Evolutionary conservation across 2,888 invertebrate genomes (phyloP).

Genomic region (Digitonthophagus gazella): DNA sequence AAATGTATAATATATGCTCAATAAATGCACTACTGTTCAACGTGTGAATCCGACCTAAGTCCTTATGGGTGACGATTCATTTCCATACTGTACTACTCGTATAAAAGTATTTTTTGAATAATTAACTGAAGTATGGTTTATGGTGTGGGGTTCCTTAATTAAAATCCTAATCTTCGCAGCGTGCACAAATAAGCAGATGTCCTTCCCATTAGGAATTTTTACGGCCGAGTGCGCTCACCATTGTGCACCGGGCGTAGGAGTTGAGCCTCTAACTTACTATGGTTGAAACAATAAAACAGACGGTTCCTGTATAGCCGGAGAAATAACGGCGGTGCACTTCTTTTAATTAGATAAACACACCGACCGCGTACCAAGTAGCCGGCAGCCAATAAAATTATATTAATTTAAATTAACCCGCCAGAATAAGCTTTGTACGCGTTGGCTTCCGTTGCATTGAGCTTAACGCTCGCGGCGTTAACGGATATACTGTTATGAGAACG

Average conservation of each 20-base stretch:
- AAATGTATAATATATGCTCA: too few species aligned
- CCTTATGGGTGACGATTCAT: too few species aligned
- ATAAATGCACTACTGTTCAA: too few species aligned
- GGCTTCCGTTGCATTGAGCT: conserved; percentile 13
- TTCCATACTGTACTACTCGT: not conserved
- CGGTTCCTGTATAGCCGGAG: not conserved
- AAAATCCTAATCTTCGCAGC: not conserved
- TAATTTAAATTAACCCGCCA: conserved; percentile 15
- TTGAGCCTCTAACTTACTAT: not conserved
- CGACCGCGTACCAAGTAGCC: not conserved
- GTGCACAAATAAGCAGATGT: not conserved
- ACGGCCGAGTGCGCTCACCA: not conserved
- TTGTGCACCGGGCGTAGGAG: not conserved
- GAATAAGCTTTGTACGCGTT: conserved; percentile 11
- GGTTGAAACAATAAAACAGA: not conserved
- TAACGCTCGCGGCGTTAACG: conserved; percentile 11
- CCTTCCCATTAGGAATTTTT: not conserved
- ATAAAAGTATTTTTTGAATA: not conserved
- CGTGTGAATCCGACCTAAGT: too few species aligned
- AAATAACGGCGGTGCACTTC: not conserved
- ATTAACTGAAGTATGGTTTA: not conserved
- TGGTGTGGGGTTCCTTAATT: not conserved
- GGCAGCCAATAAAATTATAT: conserved; percentile 13
- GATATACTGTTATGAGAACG: conserved; percentile 13
- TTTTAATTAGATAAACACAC: not conserved